Evolutionary conservation across 1,140 invertebrate species (phyloP).

Genomic region (Leptopilina clavipes): DNA sequence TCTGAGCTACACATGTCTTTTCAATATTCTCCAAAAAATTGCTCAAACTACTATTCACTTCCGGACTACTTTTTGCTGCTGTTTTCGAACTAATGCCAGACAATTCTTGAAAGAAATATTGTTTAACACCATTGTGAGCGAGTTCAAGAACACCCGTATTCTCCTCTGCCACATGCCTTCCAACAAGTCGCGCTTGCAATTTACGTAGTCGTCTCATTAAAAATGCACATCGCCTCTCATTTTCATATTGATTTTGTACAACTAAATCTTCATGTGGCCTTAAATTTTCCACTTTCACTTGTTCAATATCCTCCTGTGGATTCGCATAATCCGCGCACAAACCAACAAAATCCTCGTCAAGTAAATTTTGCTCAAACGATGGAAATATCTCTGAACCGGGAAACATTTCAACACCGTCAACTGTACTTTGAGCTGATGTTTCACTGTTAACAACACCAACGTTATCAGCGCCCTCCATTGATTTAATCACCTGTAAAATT

Average conservation of each 20-base stretch:
- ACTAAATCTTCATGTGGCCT: slow-evolving; percentile 66
- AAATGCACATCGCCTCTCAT: slow-evolving; percentile 82
- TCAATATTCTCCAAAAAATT: slow-evolving; percentile 69
- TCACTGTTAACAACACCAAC: slow-evolving; percentile 51
- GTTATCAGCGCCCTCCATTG: slow-evolving; percentile 77
- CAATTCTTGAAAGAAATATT: slow-evolving; percentile 68
- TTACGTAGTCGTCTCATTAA: slow-evolving; percentile 84
- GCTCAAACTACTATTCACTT: slow-evolving; percentile 61
- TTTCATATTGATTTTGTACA: slow-evolving; percentile 77
- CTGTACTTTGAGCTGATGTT: slow-evolving; percentile 55
- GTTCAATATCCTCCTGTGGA: slow-evolving; percentile 48
- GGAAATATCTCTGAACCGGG: slow-evolving; percentile 73
- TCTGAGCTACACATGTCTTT: slow-evolving; percentile 68
- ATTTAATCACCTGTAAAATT: slow-evolving; percentile 78
- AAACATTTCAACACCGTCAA: slow-evolving; percentile 76
- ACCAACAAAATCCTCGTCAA: slow-evolving; percentile 78
- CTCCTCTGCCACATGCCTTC: slow-evolving; percentile 85
- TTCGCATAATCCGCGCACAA: slow-evolving; percentile 68
- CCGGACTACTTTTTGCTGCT: slow-evolving; percentile 61
- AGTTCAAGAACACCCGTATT: slow-evolving; percentile 83
- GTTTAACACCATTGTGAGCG: slow-evolving; percentile 77
- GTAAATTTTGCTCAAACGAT: slow-evolving; percentile 77
- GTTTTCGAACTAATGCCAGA: slow-evolving; percentile 64
- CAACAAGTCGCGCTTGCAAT: slow-evolving; percentile 82
- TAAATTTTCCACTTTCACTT: slow-evolving; percentile 53